Evolutionary conservation across 2,888 invertebrate genomes (phyloP).

Genomic region (Eulithis prunata): DNA sequence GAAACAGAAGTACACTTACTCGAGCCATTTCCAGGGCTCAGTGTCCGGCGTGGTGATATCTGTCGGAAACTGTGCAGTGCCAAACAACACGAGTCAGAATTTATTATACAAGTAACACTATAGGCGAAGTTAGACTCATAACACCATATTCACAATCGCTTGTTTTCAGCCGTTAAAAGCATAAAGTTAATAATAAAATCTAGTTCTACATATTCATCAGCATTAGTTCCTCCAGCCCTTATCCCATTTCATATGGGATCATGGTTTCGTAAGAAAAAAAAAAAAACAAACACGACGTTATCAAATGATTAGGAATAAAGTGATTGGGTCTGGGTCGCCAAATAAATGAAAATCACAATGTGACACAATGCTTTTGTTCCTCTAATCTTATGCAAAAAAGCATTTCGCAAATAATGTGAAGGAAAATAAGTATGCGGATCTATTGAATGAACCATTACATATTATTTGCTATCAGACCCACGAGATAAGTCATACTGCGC

Average conservation of each 20-base stretch:
- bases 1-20: slow-evolving; percentile 85
- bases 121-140: not conserved
- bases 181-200: too few relatives aligned
- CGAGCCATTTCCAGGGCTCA: slow-evolving; percentile 96
- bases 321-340: not conserved
- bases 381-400: not conserved
- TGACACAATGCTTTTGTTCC: not conserved
- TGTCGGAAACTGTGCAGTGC: slow-evolving; percentile 90
- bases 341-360: not conserved
- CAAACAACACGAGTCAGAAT: slow-evolving; percentile 63
- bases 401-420: not conserved
- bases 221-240: too few relatives aligned
- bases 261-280: too few relatives aligned
- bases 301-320: not conserved
- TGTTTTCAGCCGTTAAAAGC: not conserved
- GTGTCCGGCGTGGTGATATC: slow-evolving; percentile 94
- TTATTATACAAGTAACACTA: slow-evolving; percentile 4
- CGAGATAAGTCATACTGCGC: not conserved
- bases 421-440: not conserved
- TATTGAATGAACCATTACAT: not conserved
- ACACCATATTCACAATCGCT: not conserved
- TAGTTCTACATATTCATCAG: too few relatives aligned
- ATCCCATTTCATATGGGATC: too few relatives aligned
- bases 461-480: not conserved
- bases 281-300: not conserved